Base-by-base conservation (phyloP, 1,140 invertebrate genomes). In the Augochlora pura region DNA sequence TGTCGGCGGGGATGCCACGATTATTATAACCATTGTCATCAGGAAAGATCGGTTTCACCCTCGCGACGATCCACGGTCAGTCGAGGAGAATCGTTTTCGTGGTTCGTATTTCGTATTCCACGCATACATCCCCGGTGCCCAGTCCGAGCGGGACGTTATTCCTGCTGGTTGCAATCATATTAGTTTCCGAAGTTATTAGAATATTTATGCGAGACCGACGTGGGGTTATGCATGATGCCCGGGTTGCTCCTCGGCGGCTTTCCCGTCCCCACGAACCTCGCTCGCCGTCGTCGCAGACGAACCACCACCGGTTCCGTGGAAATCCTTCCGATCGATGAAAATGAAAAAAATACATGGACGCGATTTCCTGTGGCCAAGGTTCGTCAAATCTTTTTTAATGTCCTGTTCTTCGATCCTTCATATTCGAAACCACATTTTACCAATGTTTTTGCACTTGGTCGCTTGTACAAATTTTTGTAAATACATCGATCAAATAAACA, bases 181-280 rank as follows among this genome's bases (percentile, higher is more conserved):
- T 87, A 88, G 88, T 91, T 91, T 85, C 70, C 81, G 79, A 88
- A 88, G 81, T 89, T 82, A 83, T 89, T 88, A 87, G 86, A 91
- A 90, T 90, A 90, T 91, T 91, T 88, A 90, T 89, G 81, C 63
- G 69, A 68, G 80, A 59, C 59, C 49, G 62, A 59, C 76, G 73
- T 57, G 71, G 72, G 82, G 84, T 82, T 77, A 82, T 80, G 83
- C 68, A 81, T 68, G 80, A 65, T 77, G 63, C 71, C 69, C 66
- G 59, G 21, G 54, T 21, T 57, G 27, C 46, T 67, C 63, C 46
- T 60, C 57, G 66, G 32, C 38, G 57, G 63, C 52, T 62, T 57
- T 63, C 52, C 25, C 52, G 67, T 65, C 68, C 74, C 80, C 52
- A 72, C 21, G 59, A 52, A 12, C 64, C 14, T 12, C 32, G 49